Conservation (phyloP, 1,140 invertebrate genomes). For the Cydia strobilella region DNA sequence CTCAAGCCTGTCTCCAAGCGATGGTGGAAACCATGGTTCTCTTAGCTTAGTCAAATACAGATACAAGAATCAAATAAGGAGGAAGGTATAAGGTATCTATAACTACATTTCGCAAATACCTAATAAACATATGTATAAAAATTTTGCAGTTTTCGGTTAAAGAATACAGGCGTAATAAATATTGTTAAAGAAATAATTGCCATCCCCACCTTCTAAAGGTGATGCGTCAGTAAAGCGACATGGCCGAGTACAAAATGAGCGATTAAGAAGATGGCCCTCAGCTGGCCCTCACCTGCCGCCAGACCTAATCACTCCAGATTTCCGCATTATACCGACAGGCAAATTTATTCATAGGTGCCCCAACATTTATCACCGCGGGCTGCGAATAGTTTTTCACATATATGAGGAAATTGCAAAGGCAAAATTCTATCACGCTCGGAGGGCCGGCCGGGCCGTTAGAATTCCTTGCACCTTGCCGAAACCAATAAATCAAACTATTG, state of each 20-base stretch:
- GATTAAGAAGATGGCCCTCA: background rate
- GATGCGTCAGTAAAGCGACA: background rate
- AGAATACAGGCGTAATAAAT: too few relatives aligned
- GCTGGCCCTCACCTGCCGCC: slow-evolving; percentile 50
- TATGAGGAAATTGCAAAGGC: slow-evolving; percentile 60
- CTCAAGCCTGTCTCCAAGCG: too few relatives aligned
- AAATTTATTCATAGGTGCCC: slow-evolving; percentile 72
- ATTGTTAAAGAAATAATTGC: background rate
- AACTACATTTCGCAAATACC: too few relatives aligned
- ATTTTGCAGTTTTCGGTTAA: too few relatives aligned
- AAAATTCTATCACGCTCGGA: slow-evolving; percentile 65
- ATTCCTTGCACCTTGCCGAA: slow-evolving; percentile 67
- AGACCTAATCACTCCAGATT: slow-evolving; percentile 65
- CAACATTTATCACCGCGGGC: slow-evolving; percentile 69
- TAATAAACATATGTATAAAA: too few relatives aligned
- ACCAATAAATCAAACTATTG: slow-evolving; percentile 74
- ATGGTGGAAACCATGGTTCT: too few relatives aligned
- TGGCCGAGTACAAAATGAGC: slow-evolving; percentile 3
- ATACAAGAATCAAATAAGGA: too few relatives aligned
- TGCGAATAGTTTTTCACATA: slow-evolving; percentile 67
- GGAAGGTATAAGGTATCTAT: too few relatives aligned
- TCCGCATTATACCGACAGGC: slow-evolving; percentile 44
- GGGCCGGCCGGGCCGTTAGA: slow-evolving; percentile 60
- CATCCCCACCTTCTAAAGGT: background rate
- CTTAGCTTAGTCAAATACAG: too few relatives aligned